Evolutionary conservation across 2,888 invertebrate species (phyloP), one percentile per base, ranked within the genome.

Genomic region (Nezara viridula): DNA sequence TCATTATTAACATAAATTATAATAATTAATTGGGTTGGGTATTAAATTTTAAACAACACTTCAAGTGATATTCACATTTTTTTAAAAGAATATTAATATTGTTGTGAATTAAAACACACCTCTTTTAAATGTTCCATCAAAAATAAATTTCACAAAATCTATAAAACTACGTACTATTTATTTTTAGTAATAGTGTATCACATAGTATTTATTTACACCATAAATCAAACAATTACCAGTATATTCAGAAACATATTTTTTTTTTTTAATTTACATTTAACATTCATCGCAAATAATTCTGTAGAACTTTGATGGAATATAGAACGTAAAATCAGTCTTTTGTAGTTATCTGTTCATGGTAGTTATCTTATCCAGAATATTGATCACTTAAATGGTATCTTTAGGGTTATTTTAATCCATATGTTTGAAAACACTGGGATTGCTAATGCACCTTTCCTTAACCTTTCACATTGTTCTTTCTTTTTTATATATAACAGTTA

Each of bases 391-490:
- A 32, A 32, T 66, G 66, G 66, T 66, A 32, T 32, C 66, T 32
- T 66, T 66, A 66, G 16, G 66, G 32, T 37, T 16, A 66, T 66
- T 66, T 66, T 32, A 66, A 66, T 66, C 32, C 66, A 66, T 19
- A 66, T 32, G 66, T 32, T 66, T 66, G 66, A 32, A 66, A 32
- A 32, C 66, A 66, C 66, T 66, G 19, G 66, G 66, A 66, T 66
- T 66, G 66, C 66, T 66, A 19, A 66, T 6, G 66, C 66, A 66
- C 66, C 32, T 32, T 66, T 66, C 66, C 66, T 66, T 32, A 32
- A 32, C 66, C 66, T 66, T 66, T 66, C 66, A 66, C 66, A 9
- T 27, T 60, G 32, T 66, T 66, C 32, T 37, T 66, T 19, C 66
- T 66, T 66, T 66, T 66, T 32, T 32, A 19, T 3, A 37, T 66